These are phyloP conservation scores for Nixonia krombeini DNA, from an alignment of 1,140 invertebrate species.

Conservation along the genomic window DNA sequence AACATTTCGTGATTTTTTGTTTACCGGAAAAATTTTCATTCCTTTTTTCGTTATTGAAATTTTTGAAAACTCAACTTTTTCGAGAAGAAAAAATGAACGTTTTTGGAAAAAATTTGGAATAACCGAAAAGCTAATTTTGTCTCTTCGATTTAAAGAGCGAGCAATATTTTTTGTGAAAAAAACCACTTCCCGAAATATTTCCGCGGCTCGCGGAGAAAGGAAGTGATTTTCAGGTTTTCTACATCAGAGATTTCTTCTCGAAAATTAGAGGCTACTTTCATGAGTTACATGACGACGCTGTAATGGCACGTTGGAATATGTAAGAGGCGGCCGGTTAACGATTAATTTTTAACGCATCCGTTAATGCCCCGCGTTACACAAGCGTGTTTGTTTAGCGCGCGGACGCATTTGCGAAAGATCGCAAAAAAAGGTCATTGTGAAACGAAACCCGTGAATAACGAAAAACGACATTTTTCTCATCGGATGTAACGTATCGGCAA, in stretches of 20 bases:
- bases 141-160: too few relatives aligned
- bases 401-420: too few relatives aligned
- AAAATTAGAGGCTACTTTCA: constrained; percentile 25
- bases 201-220: constrained; percentile 18
- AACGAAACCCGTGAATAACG: too few relatives aligned
- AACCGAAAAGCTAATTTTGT: neutral
- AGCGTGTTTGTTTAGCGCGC: too few relatives aligned
- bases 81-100: neutral
- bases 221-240: constrained; percentile 39
- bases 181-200: constrained; percentile 6
- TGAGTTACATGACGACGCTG: constrained; percentile 1
- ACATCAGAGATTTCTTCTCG: constrained; percentile 23
- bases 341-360: constrained; percentile 1
- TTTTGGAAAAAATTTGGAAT: neutral
- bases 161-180: neutral
- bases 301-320: neutral
- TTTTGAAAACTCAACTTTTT: too few relatives aligned
- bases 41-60: too few relatives aligned
- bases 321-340: neutral
- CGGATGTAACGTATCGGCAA: constrained; percentile 19
- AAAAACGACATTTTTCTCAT: constrained; percentile 5
- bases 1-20: too few relatives aligned
- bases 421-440: too few relatives aligned
- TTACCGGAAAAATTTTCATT: too few relatives aligned
- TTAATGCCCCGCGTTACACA: too few relatives aligned